phyloP scores from a whole-genome alignment of 2,797 vertebrate species.

The Lindbergichthys nudifrons region DNA sequence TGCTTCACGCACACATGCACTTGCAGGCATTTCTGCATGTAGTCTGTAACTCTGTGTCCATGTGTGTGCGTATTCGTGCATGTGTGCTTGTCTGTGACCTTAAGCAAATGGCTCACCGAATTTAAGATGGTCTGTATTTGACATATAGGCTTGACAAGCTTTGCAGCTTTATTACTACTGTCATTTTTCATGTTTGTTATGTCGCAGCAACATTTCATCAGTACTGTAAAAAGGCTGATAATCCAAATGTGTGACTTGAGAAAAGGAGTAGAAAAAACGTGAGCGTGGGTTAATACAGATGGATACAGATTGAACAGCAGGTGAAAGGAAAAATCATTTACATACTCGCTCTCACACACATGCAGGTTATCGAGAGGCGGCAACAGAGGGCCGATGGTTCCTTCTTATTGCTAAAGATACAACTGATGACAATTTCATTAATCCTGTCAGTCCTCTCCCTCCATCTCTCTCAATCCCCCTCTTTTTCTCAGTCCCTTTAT shows the following conservation, averaged over 20 bases:
- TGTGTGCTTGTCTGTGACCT: slow-evolving; percentile 48
- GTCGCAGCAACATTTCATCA: slow-evolving; percentile 6
- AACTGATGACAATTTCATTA: slow-evolving; percentile 80
- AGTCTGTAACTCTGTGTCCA: slow-evolving; percentile 28
- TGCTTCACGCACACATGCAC: slow-evolving; percentile 5
- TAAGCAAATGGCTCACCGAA: slow-evolving; percentile 40
- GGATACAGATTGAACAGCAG: slow-evolving; percentile 45
- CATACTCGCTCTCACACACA: slow-evolving; percentile 23
- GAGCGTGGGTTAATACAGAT: slow-evolving; percentile 4
- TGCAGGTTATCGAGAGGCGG: slow-evolving; percentile 44
- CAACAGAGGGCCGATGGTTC: slow-evolving; percentile 54
- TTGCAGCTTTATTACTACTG: slow-evolving; percentile 20
- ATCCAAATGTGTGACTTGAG: slow-evolving; percentile 30
- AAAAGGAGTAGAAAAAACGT: slow-evolving; percentile 8
- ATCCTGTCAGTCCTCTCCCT: slow-evolving; percentile 70
- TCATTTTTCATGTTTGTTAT: slow-evolving; percentile 17
- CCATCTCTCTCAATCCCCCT: slow-evolving; percentile 54
- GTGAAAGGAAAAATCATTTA: slow-evolving; percentile 46
- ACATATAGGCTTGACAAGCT: slow-evolving; percentile 38
- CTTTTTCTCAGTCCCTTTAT: slow-evolving; percentile 78
- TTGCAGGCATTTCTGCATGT: slow-evolving; percentile 17
- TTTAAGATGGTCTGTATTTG: slow-evolving; percentile 39
- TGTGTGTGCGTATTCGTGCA: slow-evolving; percentile 13
- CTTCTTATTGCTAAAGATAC: slow-evolving; percentile 75
- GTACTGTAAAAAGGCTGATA: slow-evolving; percentile 2